Base-by-base conservation (phyloP, 2,888 invertebrate species). In the Leptogaster cylindrica region DNA sequence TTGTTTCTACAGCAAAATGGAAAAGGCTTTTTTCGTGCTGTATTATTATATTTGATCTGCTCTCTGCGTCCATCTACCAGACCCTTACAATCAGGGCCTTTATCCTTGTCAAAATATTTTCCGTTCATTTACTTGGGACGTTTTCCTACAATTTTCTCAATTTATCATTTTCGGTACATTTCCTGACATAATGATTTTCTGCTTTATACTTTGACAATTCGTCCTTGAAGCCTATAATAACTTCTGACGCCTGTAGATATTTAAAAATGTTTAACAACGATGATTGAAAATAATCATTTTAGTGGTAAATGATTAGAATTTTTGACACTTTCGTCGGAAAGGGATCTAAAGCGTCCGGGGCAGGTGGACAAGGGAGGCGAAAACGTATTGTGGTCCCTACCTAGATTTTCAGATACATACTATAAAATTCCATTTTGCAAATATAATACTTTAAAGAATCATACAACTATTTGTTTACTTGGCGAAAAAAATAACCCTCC, bases 81-180 rank as follows among this genome's bases (percentile, higher is more conserved):
- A 36, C 55, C 36, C 55, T 55, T 55, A 55, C 33, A 33, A 36
- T 36, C n/a, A 36, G 23, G 36, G 55, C 55, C 39, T 52, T 55
- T 55, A 55, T 55, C 55, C 55, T 31, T 55, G 55, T 55, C 55
- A 55, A 55, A 55, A 55, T 39, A 55, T 55, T 52, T 55, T 39
- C 36, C 55, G 36, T 55, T 36, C 55, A 55, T 55, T 55, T 55
- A 55, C 39, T 39, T 36, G 36, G 55, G 23, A 20, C 12, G 41
- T 41, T 7, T 41, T 41, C 16, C 41, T 41, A 16, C 14, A 16
- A 36, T 39, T 55, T 55, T 25, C 36, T 39, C 31, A 55, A 55
- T 55, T 55, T 39, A 55, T 55, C 55, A 55, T 55, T 55, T 55
- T 55, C 55, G 55, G 55, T 55, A 55, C 55, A 55, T 55, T 55